phyloP scores from a whole-genome alignment of 1,140 invertebrate genomes.

The Heliconius nattereri region DNA sequence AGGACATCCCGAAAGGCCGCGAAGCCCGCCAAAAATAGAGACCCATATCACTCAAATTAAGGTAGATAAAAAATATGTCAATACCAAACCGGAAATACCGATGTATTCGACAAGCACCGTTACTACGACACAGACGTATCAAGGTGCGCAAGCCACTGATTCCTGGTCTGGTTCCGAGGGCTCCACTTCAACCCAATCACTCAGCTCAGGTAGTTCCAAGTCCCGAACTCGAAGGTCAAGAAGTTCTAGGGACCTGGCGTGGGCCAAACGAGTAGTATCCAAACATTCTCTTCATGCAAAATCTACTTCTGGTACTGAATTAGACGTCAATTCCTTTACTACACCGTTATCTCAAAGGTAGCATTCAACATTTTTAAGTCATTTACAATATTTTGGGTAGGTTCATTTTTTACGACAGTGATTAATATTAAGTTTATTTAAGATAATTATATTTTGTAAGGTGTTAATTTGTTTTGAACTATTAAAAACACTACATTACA shows the following conservation, averaged over 20 bases:
- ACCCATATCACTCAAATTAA: constrained; percentile 61
- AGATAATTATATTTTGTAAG: constrained; percentile 33
- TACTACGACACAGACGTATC: constrained; percentile 52
- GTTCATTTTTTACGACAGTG: constrained; percentile 41
- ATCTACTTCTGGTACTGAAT: constrained; percentile 57
- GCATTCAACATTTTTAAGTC: not conserved
- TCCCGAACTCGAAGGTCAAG: constrained; percentile 48
- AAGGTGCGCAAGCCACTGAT: constrained; percentile 42
- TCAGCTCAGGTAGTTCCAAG: constrained; percentile 52
- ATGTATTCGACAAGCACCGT: constrained; percentile 55
- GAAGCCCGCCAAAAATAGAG: constrained; percentile 68
- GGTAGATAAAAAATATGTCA: constrained; percentile 40
- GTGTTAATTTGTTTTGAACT: constrained; percentile 8
- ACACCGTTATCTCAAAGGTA: constrained; percentile 50
- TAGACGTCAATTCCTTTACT: constrained; percentile 56
- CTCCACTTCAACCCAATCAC: constrained; percentile 46
- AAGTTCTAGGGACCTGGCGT: constrained; percentile 58
- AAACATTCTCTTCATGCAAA: constrained; percentile 48
- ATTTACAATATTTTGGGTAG: constrained; percentile 34
- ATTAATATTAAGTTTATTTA: constrained; percentile 47
- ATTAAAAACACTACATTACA: constrained; percentile 1
- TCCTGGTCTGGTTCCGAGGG: constrained; percentile 54
- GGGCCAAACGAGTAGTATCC: constrained; percentile 59
- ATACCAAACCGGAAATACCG: constrained; percentile 19
- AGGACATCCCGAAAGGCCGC: constrained; percentile 33